These are phyloP conservation scores for Scartelaos histophorus DNA, from an alignment of 2,113 vertebrate genomes.

Conservation along the genomic window DNA sequence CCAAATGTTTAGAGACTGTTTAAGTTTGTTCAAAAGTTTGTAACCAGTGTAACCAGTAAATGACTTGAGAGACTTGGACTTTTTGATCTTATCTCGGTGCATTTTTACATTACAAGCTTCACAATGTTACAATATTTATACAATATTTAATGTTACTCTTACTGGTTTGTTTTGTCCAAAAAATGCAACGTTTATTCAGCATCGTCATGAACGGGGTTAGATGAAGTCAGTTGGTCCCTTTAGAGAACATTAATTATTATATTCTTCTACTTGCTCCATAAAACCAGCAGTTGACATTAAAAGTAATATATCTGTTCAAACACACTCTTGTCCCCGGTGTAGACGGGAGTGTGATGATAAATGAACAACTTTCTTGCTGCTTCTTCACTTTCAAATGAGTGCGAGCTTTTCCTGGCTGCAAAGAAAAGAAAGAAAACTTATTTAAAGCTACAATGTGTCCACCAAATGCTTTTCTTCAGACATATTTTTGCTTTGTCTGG, in stretches of 20 bases:
- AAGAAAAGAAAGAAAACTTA: slow-evolving; percentile 6
- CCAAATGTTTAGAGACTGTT: no score
- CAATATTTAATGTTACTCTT: no score
- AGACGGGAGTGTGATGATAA: slow-evolving; percentile 72
- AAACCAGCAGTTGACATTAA: slow-evolving; percentile 2
- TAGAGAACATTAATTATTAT: background rate
- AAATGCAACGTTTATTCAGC: background rate
- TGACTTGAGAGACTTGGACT: no score
- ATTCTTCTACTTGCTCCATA: no score
- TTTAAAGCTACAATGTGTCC: background rate
- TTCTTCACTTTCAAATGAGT: slow-evolving; percentile 62
- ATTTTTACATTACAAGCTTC: no score
- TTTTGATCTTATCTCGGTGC: no score
- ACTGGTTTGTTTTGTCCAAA: no score
- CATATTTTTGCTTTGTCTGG: no score
- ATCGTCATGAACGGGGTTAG: background rate
- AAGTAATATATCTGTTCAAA: slow-evolving; percentile 74
- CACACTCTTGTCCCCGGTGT: background rate
- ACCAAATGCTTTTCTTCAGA: no score
- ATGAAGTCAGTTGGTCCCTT: background rate
- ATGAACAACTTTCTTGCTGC: slow-evolving; percentile 69
- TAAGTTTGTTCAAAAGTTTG: no score
- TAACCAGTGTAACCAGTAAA: no score
- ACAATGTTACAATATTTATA: no score
- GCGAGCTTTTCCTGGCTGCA: slow-evolving; percentile 74